Conservation (phyloP, 2,113 vertebrate species). For the Mobula hypostoma region DNA sequence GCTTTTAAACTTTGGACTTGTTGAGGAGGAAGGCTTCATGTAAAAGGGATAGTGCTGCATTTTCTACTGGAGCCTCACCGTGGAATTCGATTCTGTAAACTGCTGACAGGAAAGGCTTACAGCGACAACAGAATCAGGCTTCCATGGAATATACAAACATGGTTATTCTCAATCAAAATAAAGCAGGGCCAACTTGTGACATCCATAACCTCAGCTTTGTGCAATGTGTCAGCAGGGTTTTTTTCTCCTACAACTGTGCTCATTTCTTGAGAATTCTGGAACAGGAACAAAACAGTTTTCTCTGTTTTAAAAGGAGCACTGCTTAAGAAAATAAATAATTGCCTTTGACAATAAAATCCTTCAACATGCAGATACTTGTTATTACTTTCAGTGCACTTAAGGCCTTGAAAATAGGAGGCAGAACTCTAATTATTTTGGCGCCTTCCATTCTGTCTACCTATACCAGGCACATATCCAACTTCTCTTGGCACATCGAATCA, state of each 20-base stretch:
- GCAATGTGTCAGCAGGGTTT: background rate
- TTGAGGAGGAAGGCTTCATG: background rate
- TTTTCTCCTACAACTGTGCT: no score
- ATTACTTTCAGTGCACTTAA: background rate
- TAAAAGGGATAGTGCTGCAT: background rate
- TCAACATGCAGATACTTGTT: background rate
- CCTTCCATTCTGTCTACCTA: background rate
- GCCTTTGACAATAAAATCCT: background rate
- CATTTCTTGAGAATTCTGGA: background rate
- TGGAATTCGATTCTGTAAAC: background rate
- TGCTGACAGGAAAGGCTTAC: background rate
- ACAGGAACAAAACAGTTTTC: background rate
- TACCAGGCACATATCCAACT: background rate
- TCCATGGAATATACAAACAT: background rate
- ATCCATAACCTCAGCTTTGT: background rate
- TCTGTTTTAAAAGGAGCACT: background rate
- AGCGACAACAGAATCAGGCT: background rate
- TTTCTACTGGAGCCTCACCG: background rate
- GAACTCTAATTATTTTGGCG: background rate
- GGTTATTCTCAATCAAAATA: background rate
- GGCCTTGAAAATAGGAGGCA: background rate
- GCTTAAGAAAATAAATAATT: background rate
- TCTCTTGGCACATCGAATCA: background rate
- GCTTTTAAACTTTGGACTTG: no score
- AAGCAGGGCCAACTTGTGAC: background rate